Percentiles rank a stretch among this genome's conserved stretches.
Conservation (phyloP, 2,113 vertebrate genomes). For the Xerus inauris region DNA sequence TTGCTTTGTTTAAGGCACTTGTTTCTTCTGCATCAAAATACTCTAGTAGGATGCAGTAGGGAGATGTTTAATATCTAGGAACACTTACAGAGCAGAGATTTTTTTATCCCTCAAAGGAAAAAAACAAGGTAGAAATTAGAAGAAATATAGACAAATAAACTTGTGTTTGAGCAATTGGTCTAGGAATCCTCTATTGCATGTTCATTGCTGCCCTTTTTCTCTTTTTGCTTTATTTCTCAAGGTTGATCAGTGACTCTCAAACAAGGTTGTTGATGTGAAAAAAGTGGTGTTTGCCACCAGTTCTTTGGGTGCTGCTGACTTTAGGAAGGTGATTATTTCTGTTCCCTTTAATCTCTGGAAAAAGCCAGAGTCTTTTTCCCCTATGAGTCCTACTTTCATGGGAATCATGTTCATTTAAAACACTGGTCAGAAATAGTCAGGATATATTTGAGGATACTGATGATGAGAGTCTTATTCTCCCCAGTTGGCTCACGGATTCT, state of each 20-base stretch:
- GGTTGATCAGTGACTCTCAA: neutral
- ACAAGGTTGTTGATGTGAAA: neutral
- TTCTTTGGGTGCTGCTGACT: neutral
- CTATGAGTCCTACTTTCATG: neutral
- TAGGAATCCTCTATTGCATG: rapidly evolving
- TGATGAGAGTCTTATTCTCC: neutral
- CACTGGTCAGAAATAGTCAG: conserved; percentile 28
- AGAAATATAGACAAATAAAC: neutral
- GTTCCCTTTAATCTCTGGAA: conserved; percentile 36
- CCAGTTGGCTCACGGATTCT: conserved; percentile 38
- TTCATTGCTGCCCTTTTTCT: neutral
- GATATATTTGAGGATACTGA: neutral
- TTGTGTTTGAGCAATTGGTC: neutral
- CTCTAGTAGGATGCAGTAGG: neutral
- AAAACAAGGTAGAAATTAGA: neutral
- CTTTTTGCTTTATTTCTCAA: neutral
- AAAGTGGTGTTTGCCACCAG: neutral
- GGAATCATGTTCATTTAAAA: conserved; percentile 40
- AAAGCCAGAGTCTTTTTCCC: neutral
- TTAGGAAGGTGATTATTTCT: neutral
- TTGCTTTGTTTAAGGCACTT: neutral
- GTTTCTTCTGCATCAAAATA: neutral
- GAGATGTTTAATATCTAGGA: neutral
- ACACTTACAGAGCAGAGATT: neutral
- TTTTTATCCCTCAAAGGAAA: neutral